Percentiles rank a stretch among this genome's conserved stretches.
Evolutionary conservation across 2,888 invertebrate genomes (phyloP).

Genomic region (Crocallis elinguaria): DNA sequence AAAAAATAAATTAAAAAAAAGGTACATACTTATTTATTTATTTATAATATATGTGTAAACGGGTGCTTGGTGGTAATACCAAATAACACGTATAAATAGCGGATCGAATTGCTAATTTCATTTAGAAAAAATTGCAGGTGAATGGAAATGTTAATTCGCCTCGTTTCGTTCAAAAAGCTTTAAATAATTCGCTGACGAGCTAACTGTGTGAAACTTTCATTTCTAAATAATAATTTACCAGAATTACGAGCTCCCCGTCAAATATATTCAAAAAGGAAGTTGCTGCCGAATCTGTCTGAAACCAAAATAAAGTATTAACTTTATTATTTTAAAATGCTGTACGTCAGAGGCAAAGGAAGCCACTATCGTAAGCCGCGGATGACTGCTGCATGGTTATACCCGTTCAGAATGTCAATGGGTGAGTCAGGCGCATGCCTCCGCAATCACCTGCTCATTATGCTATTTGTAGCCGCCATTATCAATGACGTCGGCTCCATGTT

Average conservation of each 20-base stretch:
- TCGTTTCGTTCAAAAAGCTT: too few species aligned
- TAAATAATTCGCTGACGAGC: too few species aligned
- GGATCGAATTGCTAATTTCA: too few species aligned
- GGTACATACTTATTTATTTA: too few species aligned
- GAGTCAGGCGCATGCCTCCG: constrained; percentile 61
- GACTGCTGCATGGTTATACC: constrained; percentile 25
- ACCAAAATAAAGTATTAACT: not conserved
- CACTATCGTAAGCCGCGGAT: constrained; percentile 26
- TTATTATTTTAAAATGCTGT: constrained; percentile 14
- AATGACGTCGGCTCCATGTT: constrained; percentile 31
- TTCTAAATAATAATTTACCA: not conserved
- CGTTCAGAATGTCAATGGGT: constrained; percentile 61
- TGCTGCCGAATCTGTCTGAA: not conserved
- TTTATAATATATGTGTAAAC: too few species aligned
- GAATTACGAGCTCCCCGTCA: not conserved
- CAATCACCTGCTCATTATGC: constrained; percentile 53
- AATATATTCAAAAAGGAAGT: not conserved
- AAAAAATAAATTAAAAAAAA: too few species aligned
- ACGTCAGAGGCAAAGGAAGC: constrained; percentile 39
- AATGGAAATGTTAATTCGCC: too few species aligned
- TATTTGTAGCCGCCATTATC: constrained; percentile 42
- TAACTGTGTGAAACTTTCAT: too few species aligned
- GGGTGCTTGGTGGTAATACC: too few species aligned
- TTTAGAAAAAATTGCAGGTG: too few species aligned
- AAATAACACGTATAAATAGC: too few species aligned